Evolutionary conservation across 2,888 invertebrate genomes (phyloP).

Genomic region (Notocelia uddmanniana): DNA sequence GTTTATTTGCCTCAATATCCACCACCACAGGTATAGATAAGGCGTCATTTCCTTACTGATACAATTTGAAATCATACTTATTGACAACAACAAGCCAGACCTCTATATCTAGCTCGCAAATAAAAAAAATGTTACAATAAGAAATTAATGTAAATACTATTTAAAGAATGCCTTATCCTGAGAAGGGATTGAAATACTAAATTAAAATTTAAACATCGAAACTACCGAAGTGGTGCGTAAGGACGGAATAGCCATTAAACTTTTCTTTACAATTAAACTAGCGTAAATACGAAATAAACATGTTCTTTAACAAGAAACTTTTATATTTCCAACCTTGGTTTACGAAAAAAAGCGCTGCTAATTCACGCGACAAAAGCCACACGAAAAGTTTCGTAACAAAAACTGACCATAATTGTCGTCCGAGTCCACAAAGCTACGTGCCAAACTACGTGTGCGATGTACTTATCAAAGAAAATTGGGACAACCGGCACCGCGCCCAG

Average conservation of each 20-base stretch:
- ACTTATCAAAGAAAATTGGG: conserved; percentile 67
- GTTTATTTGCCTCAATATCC: too few relatives aligned
- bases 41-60: too few relatives aligned
- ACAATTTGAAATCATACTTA: too few relatives aligned
- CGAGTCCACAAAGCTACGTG: conserved; percentile 47
- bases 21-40: too few relatives aligned
- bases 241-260: not conserved
- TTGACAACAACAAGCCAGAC: too few relatives aligned
- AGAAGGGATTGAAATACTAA: too few relatives aligned
- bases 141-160: too few relatives aligned
- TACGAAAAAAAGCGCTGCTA: conserved; percentile 10
- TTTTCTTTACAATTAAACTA: not conserved
- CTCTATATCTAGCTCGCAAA: too few relatives aligned
- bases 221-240: not conserved
- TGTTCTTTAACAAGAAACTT: not conserved
- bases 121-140: too few relatives aligned
- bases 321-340: not conserved
- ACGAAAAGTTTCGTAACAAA: conserved; percentile 29
- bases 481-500: conserved; percentile 78
- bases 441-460: conserved; percentile 46
- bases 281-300: not conserved
- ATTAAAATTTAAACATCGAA: not conserved
- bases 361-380: conserved; percentile 18
- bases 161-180: too few relatives aligned
- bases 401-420: conserved; percentile 43